Percentiles rank a stretch among this genome's conserved stretches.
phyloP scores from a whole-genome alignment of 2,888 invertebrate genomes.

The Plagodis dolabraria region DNA sequence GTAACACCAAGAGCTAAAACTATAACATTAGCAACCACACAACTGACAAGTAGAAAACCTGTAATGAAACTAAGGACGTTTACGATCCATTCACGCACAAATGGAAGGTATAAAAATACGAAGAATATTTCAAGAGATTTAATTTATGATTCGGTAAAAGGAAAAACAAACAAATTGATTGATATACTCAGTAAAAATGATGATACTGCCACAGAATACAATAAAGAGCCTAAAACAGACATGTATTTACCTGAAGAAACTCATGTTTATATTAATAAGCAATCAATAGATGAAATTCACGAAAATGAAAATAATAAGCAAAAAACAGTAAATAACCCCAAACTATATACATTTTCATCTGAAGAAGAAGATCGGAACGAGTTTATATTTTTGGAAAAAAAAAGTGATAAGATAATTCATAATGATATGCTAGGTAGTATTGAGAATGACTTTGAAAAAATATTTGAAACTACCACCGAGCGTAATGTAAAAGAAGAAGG shows the following conservation, averaged over 20 bases:
- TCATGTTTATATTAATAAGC: background rate
- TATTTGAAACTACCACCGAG: slow-evolving; percentile 25
- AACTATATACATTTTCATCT: slow-evolving; percentile 1
- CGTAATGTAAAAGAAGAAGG: slow-evolving; percentile 3
- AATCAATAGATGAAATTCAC: background rate
- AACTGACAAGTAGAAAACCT: slow-evolving; percentile 24
- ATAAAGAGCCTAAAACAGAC: slow-evolving; percentile 3
- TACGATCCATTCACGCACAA: slow-evolving; percentile 19
- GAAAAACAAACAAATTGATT: background rate
- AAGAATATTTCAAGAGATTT: background rate
- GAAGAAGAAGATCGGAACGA: slow-evolving; percentile 39
- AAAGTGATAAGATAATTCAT: slow-evolving; percentile 1
- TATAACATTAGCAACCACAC: slow-evolving; percentile 1
- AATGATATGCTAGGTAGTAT: slow-evolving; percentile 6
- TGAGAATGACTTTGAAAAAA: slow-evolving; percentile 7
- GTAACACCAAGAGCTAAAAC: slow-evolving; percentile 22
- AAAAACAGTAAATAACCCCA: background rate
- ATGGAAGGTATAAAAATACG: slow-evolving; percentile 15
- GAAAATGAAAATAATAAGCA: background rate
- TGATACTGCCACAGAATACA: background rate
- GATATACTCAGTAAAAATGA: background rate
- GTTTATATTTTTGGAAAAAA: slow-evolving; percentile 44
- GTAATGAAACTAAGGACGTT: slow-evolving; percentile 24
- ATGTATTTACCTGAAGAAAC: slow-evolving; percentile 3
- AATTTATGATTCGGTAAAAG: background rate